Percentiles rank a stretch among this genome's conserved stretches.
Evolutionary conservation across 2,113 vertebrate genomes (phyloP).

Genomic region (Centropristis striata): DNA sequence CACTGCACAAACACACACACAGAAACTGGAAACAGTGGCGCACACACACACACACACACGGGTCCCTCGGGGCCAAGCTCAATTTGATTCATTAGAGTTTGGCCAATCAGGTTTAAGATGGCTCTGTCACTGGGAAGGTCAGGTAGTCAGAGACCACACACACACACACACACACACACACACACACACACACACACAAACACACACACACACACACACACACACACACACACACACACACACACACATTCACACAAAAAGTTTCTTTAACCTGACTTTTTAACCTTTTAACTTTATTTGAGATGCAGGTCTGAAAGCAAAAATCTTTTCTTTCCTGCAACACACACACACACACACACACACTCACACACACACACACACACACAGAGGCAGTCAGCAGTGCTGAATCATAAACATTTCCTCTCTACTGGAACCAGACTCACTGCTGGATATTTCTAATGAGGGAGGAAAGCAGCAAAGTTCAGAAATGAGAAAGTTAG

Average conservation of each 20-base stretch:
- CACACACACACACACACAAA: too few species aligned
- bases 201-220: too few species aligned
- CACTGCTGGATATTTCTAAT: neutral
- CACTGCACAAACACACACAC: neutral
- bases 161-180: conserved; percentile 15
- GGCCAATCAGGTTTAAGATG: conserved; percentile 32
- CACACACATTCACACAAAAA: neutral
- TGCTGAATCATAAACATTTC: neutral
- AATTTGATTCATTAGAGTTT: conserved; percentile 40
- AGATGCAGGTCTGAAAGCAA: neutral
- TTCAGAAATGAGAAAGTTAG: neutral
- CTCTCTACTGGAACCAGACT: neutral
- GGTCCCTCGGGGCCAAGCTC: conserved; percentile 1
- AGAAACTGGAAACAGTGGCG: neutral
- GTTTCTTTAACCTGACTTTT: neutral
- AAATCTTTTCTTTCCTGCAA: neutral
- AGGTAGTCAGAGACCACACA: neutral
- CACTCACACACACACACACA: neutral
- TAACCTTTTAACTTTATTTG: neutral
- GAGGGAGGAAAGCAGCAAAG: neutral
- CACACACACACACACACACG: neutral
- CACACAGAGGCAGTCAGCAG: neutral
- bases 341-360: neutral
- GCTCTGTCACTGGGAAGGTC: conserved; percentile 37
- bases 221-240: too few species aligned